phyloP scores from a whole-genome alignment of 2,888 invertebrate species.

The Melinopterus prodromus region DNA sequence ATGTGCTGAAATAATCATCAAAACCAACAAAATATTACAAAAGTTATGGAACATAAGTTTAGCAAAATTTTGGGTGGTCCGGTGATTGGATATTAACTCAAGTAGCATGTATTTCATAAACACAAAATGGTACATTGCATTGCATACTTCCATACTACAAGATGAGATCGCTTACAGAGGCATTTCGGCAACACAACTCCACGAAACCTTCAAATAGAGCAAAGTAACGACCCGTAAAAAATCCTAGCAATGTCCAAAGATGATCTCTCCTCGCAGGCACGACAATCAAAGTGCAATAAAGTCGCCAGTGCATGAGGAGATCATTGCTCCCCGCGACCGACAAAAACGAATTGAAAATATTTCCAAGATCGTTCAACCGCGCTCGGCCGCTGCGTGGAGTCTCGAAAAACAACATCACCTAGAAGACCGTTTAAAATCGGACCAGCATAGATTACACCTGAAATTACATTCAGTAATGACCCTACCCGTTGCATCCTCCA shows the following conservation, averaged over 20 bases:
- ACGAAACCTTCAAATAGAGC: not conserved
- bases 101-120: too few species aligned
- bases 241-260: not conserved
- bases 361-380: constrained; percentile 4
- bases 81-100: too few species aligned
- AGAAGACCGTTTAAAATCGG: not conserved
- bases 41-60: too few species aligned
- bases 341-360: not conserved
- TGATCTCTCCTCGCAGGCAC: not conserved
- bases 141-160: too few species aligned
- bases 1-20: too few species aligned
- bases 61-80: too few species aligned
- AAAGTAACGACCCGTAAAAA: not conserved
- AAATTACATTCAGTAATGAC: not conserved
- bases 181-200: not conserved
- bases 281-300: not conserved
- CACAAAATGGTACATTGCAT: too few species aligned
- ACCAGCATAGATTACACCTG: not conserved
- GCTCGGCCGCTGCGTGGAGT: not conserved
- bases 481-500: not conserved
- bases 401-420: not conserved
- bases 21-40: too few species aligned
- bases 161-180: too few species aligned
- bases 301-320: not conserved
- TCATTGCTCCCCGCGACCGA: not conserved